A percentile compares a stretch with the other conserved stretches of the same genome.
Conservation (phyloP, 2,888 invertebrate genomes). For the Papilio gigon region DNA sequence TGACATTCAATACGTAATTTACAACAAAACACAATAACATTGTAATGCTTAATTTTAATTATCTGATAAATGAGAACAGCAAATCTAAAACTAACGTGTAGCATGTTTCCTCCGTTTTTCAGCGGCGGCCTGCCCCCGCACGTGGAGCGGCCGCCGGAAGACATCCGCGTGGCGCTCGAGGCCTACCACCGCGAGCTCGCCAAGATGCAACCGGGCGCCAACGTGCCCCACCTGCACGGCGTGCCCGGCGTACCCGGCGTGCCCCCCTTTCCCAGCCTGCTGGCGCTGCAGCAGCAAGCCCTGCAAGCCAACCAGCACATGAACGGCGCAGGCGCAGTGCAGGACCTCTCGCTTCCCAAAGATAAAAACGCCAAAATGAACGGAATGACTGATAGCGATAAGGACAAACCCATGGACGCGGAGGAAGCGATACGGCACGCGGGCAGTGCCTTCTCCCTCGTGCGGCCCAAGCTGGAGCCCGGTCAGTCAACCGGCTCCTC, state of each 20-base stretch:
- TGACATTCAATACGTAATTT: not conserved
- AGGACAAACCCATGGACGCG: constrained; percentile 83
- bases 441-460: constrained; percentile 93
- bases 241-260: constrained; percentile 76
- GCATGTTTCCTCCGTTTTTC: constrained; percentile 93
- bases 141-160: constrained; percentile 86
- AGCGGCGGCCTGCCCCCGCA: constrained; percentile 86
- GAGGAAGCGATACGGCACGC: constrained; percentile 89
- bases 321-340: constrained; percentile 86
- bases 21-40: not conserved
- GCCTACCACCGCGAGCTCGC: constrained; percentile 96
- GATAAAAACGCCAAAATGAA: constrained; percentile 85
- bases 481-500: constrained; percentile 89
- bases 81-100: constrained; percentile 84
- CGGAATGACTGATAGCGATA: constrained; percentile 86
- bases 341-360: constrained; percentile 93
- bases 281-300: constrained; percentile 89
- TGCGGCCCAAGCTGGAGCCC: constrained; percentile 92
- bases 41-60: constrained; percentile 3
- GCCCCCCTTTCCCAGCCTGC: constrained; percentile 85
- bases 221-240: constrained; percentile 80
- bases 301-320: constrained; percentile 79
- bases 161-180: constrained; percentile 93
- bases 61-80: constrained; percentile 71
- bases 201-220: constrained; percentile 89